Conservation (phyloP, 2,888 invertebrate genomes). For the Drosophila nigricruria region DNA sequence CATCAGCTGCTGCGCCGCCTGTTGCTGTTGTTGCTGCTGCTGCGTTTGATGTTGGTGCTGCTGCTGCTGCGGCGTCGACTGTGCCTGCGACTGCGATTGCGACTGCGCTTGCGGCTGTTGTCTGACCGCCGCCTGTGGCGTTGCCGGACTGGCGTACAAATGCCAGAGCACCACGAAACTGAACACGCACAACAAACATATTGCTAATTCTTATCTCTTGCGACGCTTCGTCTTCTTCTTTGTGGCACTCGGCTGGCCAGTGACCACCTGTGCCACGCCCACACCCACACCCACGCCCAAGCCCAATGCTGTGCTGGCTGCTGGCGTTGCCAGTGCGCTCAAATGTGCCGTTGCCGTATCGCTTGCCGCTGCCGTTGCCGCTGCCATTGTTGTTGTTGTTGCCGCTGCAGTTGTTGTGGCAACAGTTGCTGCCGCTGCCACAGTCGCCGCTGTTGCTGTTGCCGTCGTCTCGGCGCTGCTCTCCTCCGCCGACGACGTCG, state of each 20-base stretch:
- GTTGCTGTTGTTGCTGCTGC: background rate
- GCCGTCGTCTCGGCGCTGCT: slow-evolving; percentile 73
- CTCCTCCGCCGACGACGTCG: slow-evolving; percentile 83
- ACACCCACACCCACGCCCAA: slow-evolving; percentile 28
- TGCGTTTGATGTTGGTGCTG: slow-evolving; percentile 1
- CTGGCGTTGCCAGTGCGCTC: slow-evolving; percentile 1
- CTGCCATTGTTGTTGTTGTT: background rate
- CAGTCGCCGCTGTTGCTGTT: slow-evolving; percentile 2
- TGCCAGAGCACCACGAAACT: slow-evolving; percentile 84
- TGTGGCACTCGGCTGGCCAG: slow-evolving; percentile 72
- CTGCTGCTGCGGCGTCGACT: background rate
- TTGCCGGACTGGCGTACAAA: slow-evolving; percentile 74
- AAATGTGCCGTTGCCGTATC: slow-evolving; percentile 1
- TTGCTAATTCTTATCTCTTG: slow-evolving; percentile 86
- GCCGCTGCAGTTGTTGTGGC: slow-evolving; percentile 9
- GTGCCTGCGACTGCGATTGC: slow-evolving; percentile 5
- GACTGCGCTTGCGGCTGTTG: slow-evolving; percentile 22
- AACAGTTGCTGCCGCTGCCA: slow-evolving; percentile 15
- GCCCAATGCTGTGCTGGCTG: slow-evolving; percentile 11
- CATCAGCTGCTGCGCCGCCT: background rate
- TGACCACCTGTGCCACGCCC: slow-evolving; percentile 38
- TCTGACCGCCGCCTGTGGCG: slow-evolving; percentile 17
- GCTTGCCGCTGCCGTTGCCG: background rate
- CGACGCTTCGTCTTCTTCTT: slow-evolving; percentile 85
- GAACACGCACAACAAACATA: slow-evolving; percentile 85